Evolutionary conservation across 2,113 vertebrate genomes (phyloP), one percentile per base, ranked within the genome.

Genomic region (Tautogolabrus adspersus): DNA sequence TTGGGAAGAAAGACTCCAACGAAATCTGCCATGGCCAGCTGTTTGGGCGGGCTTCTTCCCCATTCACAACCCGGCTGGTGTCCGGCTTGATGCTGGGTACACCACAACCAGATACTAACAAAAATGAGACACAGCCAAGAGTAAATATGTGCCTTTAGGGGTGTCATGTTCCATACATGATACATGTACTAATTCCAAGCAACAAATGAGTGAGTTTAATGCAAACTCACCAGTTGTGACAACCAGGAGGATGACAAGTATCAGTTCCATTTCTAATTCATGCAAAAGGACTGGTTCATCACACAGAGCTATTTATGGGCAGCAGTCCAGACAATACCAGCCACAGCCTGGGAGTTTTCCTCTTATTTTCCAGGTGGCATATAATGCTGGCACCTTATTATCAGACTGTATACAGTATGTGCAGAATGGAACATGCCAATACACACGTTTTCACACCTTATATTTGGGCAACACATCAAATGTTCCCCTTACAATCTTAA

Each of bases 1-100:
- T 91, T 15, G 91, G 90, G 38, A 83, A 87, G 70, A 89, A 92
- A 2, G 81, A 89, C 83, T 85, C 75, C 70, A 94, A 54, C 26
- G 91, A 94, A 61, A 91, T 84, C 89, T 92, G 92, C 93, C 92
- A 93, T 26, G 93, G 91, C 92, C 92, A 94, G 66, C 92, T 94
- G 77, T 91, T 83, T 1, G 89, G 90, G 10, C 65, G 81, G 38
- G 89, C 92, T 40, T 93, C 88, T 8, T 86, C 72, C 1, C 91
- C 92, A 1, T 91, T 88, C 38, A 94, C 92, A 69, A 93, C 92
- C 3, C 81, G 73, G 55, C 34, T 47, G 15, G 72, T 79, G 72
- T 57, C 23, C 10, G 90, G 83, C 5, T 23, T 47, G 62, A 82
- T 61, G 54, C 23, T 82, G 54, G 92, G 85, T 1, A 55, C 70